These are phyloP conservation scores for Lamprotornis superbus DNA, from an alignment of 2,113 vertebrate genomes.

Conservation along the genomic window DNA sequence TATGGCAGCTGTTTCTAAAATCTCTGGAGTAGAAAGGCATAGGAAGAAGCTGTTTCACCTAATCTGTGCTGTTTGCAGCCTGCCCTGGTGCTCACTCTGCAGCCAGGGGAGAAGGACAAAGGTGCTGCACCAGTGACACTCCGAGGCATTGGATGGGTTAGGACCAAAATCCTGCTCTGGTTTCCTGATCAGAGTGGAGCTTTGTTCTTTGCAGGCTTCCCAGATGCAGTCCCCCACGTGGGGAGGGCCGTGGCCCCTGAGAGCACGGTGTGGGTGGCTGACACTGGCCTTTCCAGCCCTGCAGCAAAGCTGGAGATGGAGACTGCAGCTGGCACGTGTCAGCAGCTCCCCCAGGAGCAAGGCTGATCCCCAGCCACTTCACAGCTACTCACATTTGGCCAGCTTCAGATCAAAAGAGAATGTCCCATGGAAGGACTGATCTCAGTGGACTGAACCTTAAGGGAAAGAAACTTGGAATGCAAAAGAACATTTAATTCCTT, in stretches of 20 bases:
- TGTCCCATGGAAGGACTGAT: not conserved
- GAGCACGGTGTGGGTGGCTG: not conserved
- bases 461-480: not conserved
- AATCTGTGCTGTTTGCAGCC: not conserved
- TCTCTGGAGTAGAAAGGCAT: not conserved
- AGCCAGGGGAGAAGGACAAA: not conserved
- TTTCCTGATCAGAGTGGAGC: not conserved
- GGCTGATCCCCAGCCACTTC: not conserved
- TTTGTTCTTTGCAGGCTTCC: not conserved
- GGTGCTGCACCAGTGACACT: not conserved
- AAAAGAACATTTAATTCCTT: not conserved
- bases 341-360: not conserved
- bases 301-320: not conserved
- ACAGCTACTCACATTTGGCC: not conserved
- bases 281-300: not conserved
- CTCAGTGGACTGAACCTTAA: not conserved
- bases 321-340: not conserved
- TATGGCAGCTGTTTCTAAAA: not conserved
- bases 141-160: not conserved
- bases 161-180: not conserved
- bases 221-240: not conserved
- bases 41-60: not conserved
- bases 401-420: not conserved
- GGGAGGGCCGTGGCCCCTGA: not conserved
- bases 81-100: accelerated